Percentiles rank a stretch among this genome's conserved stretches.
Conservation (phyloP, 2,888 invertebrate genomes). For the Tridacna crocea region DNA sequence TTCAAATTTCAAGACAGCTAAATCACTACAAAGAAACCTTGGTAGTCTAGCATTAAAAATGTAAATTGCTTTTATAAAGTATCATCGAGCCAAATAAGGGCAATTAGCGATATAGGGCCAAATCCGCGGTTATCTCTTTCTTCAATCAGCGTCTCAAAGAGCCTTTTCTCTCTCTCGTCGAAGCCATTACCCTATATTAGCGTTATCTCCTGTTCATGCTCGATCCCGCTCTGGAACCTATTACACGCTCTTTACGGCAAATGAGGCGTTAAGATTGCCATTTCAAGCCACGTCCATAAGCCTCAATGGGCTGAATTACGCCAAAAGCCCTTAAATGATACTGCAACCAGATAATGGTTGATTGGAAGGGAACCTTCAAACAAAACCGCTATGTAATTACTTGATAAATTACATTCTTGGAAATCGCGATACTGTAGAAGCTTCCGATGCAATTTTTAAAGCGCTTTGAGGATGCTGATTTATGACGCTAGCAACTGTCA, state of each 20-base stretch:
- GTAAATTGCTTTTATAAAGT: slow-evolving; percentile 26
- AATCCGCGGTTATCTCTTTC: slow-evolving; percentile 24
- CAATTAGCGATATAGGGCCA: slow-evolving; percentile 27
- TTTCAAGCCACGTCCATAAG: slow-evolving; percentile 55
- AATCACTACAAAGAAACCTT: slow-evolving; percentile 9
- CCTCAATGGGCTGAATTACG: slow-evolving; percentile 60
- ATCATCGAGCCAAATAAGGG: slow-evolving; percentile 27
- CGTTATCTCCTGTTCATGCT: slow-evolving; percentile 55
- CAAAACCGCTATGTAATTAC: slow-evolving; percentile 67
- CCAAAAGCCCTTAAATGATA: slow-evolving; percentile 63
- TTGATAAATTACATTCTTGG: slow-evolving; percentile 65
- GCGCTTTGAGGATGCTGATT: slow-evolving; percentile 53
- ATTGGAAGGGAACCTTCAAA: slow-evolving; percentile 61
- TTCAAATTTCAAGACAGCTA: neutral
- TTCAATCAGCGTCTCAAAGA: slow-evolving; percentile 14
- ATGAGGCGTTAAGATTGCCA: slow-evolving; percentile 66
- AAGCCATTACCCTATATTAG: slow-evolving; percentile 53
- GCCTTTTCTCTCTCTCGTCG: slow-evolving; percentile 14
- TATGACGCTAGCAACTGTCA: slow-evolving; percentile 58
- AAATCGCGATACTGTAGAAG: slow-evolving; percentile 40
- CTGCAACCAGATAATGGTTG: slow-evolving; percentile 59
- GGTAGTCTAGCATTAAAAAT: slow-evolving; percentile 10
- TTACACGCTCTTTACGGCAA: slow-evolving; percentile 61
- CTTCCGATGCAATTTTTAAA: slow-evolving; percentile 58
- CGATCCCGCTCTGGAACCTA: slow-evolving; percentile 35